Base-by-base conservation (phyloP, 1,140 invertebrate species). In the Zaprionus camerounensis region DNA sequence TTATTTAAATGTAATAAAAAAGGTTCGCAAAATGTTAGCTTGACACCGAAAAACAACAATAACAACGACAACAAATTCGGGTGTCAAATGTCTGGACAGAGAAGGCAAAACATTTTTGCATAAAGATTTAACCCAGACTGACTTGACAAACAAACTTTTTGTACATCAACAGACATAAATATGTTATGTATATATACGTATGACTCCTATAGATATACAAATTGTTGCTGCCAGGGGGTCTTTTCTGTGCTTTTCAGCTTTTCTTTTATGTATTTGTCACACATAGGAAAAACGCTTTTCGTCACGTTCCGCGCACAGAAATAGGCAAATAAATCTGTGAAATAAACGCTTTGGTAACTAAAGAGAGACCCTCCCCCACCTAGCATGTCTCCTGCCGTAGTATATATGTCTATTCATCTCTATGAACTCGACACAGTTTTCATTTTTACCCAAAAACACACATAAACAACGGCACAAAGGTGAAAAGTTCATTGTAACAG, bases 1-100 rank as follows among this genome's bases (percentile, higher is more conserved):
- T 90, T 88, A 90, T 88, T 90, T 90, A 88, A 90, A 88, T 88
- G 75, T 75, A 85, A 88, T 91, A 90, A 90, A 88, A 88, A 88
- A 88, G 81, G 85, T 85, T 82, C 51, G 76, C 77, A 77, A 80
- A 80, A 86, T 82, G 80, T 86, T 88, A 82, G 67, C 73, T 65
- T 72, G 73, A 64, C 41, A 69, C 66, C 59, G 64, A 62, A 31
- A 31, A 59, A 31, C 31, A 34, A 56, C 13, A 46, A 31, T n/a
- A 57, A 20, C 2, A 55, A n/a, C 34, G 44, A 17, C 2, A 62
- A 44, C 12, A 57, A 70, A 74, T 78, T 61, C 36, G 51, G 46
- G 66, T 73, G 81, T 81, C 81, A 76, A 88, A 88, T 88, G 69
- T 76, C 69, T 75, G 55, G 17, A 58, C 46, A 85, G 62, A 64